phyloP scores from a whole-genome alignment of 2,888 invertebrate genomes.

The Parelbella ahira region DNA sequence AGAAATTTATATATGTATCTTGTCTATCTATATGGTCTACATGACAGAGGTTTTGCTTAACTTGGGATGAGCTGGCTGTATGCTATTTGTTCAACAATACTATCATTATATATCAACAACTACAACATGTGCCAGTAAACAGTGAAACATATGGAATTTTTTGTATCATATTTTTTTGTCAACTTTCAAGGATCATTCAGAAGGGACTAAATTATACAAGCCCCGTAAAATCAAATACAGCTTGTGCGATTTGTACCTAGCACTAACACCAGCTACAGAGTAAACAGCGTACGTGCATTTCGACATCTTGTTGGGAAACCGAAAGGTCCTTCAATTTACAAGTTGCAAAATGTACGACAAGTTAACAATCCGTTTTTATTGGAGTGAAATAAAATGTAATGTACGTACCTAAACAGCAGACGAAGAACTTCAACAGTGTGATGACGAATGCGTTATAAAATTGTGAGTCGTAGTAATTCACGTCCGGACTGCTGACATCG shows the following conservation, averaged over 20 bases:
- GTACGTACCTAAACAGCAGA: conserved; percentile 83
- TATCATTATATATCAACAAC: too few species aligned
- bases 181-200: too few species aligned
- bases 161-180: too few species aligned
- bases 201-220: too few species aligned
- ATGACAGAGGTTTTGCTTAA: too few species aligned
- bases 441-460: conserved; percentile 82
- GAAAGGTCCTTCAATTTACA: conserved; percentile 36
- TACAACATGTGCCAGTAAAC: too few species aligned
- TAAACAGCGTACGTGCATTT: conserved; percentile 21
- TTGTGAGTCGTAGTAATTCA: conserved; percentile 74
- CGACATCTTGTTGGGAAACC: conserved; percentile 32
- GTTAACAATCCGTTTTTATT: not conserved
- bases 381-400: not conserved
- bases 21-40: too few species aligned
- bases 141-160: too few species aligned
- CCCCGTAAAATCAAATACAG: not conserved
- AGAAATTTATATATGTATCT: too few species aligned
- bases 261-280: conserved; percentile 15
- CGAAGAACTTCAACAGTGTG: conserved; percentile 82
- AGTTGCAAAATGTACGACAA: conserved; percentile 18
- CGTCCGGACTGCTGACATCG: conserved; percentile 59
- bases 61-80: too few species aligned
- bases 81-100: too few species aligned
- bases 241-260: not conserved